Evolutionary conservation across 2,888 invertebrate species (phyloP), one percentile per base, ranked within the genome.

Genomic region (Sialis fuliginosa): DNA sequence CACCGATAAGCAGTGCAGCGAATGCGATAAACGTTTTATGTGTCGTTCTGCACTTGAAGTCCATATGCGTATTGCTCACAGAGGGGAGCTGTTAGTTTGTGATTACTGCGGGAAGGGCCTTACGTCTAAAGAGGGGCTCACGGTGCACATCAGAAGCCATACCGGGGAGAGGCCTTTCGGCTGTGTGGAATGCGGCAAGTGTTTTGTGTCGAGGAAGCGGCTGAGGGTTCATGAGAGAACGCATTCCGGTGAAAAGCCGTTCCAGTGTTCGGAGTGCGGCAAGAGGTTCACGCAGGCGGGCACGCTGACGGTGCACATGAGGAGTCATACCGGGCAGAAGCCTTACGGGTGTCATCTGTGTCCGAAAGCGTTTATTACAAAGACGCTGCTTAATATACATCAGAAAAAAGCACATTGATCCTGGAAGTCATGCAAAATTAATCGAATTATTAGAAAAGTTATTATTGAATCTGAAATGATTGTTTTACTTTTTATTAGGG

Each of bases 301-400:
- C 49, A 68, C 71, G 1, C 53, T 74, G 39, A 67, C 67, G 7
- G 62, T 68, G 6, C 74, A 74, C 53, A 62, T 62, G 41, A 57
- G 72, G 37, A 68, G 68, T 48, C 74, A 74, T 48, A 71, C 70
- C 0, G 72, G 73, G 9, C 72, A 74, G 51, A 63, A 64, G 46
- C 61, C 71, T 12, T 70, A 69, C 51, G 61, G 68, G 1, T 75
- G 75, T 49, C 63, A 66, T 5, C 65, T 66, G 8, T 76, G 75
- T 41, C 71, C 69, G 0, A 71, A 70, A 47, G 69, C 71, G 2
- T 76, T 75, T 48, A 70, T 75, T 1, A 75, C 74, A 44, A 64
- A 68, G 22, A 70, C 74, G 0, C 74, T 75, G 48, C 57, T 74
- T 47, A 75, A 75, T 53, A 57, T 69, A 5, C 77, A 76, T 54